Evolutionary conservation across 2,888 invertebrate genomes (phyloP), one percentile per base, ranked within the genome.

Genomic region (Eupithecia tripunctaria): DNA sequence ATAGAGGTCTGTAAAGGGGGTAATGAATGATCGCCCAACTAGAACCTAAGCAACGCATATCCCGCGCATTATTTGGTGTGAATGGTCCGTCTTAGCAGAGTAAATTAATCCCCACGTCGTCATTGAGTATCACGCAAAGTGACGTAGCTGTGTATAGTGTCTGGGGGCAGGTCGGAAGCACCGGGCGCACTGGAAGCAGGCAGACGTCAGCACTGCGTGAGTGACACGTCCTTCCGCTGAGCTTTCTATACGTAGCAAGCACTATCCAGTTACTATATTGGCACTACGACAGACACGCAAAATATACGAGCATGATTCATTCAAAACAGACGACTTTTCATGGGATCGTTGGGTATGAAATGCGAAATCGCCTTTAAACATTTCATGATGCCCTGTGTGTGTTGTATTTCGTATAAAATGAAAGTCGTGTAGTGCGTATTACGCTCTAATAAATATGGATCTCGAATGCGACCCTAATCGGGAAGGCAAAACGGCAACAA

Each of bases 381-480:
- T 84, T 83, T 85, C 86, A 85, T 86, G 85, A 83, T 21, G 84
- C 32, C 82, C 84, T n/a, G 81, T 84, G 85, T 86, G 82, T 86
- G 83, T 84, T 88, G 87, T 90, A 89, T 88, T 56, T 82, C 86
- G 88, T 88, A 86, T 92, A 91, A 92, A 93, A 92, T 87, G 90
- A 92, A 93, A 93, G 89, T 90, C 89, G 88, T 91, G 91, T 92
- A 86, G 86, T 85, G 88, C 90, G 89, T 89, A 88, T 87, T 89
- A 89, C 91, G 91, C 90, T 91, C 90, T 91, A 91, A 92, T 93
- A 93, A 93, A 92, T 91, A 91, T 89, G 88, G 89, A 91, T 90
- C 90, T 90, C 90, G 87, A 92, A 92, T 89, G 86, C 90, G 90
- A 91, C 93, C 94, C 91, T 92, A 92, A 92, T 92, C 94, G 91